phyloP scores from a whole-genome alignment of 2,113 vertebrate species.

The Ornithorhynchus anatinus region DNA sequence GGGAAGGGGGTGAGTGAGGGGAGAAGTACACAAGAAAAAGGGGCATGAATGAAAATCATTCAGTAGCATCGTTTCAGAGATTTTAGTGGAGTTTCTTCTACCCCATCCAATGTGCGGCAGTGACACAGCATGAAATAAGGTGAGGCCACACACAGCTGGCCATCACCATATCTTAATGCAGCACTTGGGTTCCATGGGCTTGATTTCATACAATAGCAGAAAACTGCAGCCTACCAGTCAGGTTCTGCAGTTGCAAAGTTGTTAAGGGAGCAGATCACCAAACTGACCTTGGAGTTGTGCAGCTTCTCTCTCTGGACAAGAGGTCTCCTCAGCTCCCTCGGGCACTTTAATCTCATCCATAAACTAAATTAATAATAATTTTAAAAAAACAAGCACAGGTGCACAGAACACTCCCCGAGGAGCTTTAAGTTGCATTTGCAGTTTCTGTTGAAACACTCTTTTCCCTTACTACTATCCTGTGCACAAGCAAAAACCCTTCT shows the following conservation, averaged over 20 bases:
- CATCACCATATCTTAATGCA: background rate
- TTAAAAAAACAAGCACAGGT: background rate
- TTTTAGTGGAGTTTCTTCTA: background rate
- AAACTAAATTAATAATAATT: conserved; percentile 13
- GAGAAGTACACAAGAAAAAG: no score
- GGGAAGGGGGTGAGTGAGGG: no score
- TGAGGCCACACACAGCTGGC: background rate
- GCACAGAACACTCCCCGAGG: background rate
- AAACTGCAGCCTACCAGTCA: background rate
- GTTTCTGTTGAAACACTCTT: background rate
- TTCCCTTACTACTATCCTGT: background rate
- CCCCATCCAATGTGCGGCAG: background rate
- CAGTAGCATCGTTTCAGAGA: accelerated
- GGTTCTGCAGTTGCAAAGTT: background rate
- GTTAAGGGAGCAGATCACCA: background rate
- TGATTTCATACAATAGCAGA: background rate
- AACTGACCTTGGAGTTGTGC: background rate
- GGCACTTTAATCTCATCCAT: conserved; percentile 15
- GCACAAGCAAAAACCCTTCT: background rate
- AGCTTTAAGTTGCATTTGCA: background rate
- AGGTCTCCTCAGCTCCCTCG: background rate
- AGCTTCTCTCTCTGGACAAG: background rate
- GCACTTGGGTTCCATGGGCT: background rate
- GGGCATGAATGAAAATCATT: background rate
- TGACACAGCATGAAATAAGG: background rate